Conservation (phyloP, 1,140 invertebrate species). For the Ephestia elutella region DNA sequence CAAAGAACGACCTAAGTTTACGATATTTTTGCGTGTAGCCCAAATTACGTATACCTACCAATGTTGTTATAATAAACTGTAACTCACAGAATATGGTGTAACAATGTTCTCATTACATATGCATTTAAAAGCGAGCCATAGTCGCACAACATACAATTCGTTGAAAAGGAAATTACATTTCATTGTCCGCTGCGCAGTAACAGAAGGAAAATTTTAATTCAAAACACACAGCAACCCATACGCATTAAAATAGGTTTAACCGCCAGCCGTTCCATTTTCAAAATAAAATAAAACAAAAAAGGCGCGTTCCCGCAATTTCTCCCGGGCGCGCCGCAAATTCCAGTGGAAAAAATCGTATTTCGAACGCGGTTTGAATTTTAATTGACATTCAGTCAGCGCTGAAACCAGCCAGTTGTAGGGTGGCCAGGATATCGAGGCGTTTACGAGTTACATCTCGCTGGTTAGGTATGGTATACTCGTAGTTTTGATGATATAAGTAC, state of each 20-base stretch:
- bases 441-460: conserved; percentile 44
- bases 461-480: conserved; percentile 16
- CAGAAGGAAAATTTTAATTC: conserved; percentile 67
- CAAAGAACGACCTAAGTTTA: no score
- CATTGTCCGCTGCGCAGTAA: conserved; percentile 51
- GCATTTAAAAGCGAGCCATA: not conserved
- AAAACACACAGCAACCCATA: conserved; percentile 62
- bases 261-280: conserved; percentile 67
- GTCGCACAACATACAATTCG: not conserved
- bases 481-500: no score
- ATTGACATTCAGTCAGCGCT: conserved; percentile 64
- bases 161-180: conserved; percentile 65
- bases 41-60: no score
- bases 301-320: conserved; percentile 68
- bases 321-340: conserved; percentile 68
- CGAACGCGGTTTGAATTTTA: conserved; percentile 75
- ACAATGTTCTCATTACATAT: not conserved
- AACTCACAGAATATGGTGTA: no score
- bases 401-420: conserved; percentile 26
- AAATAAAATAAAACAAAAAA: conserved; percentile 70
- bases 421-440: conserved; percentile 34
- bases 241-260: conserved; percentile 73
- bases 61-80: no score
- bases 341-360: conserved; percentile 71
- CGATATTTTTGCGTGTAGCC: no score